Evolutionary conservation across 2,888 invertebrate genomes (phyloP).

Genomic region (Apotomis betuletana): DNA sequence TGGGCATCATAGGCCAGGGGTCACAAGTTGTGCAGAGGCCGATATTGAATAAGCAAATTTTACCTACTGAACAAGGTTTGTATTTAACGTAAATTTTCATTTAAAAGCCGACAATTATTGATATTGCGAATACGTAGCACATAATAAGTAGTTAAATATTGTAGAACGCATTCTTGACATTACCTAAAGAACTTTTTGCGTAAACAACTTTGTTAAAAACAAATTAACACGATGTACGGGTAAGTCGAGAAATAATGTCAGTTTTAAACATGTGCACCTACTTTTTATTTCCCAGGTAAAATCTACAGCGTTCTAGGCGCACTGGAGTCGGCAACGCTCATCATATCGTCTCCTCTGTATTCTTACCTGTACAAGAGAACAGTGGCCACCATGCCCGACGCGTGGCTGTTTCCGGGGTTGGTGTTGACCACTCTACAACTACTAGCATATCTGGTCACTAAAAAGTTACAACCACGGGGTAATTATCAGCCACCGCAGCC

Average conservation of each 20-base stretch:
- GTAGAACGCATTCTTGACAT: too few relatives aligned
- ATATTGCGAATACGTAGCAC: too few relatives aligned
- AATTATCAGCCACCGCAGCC: slow-evolving; percentile 28
- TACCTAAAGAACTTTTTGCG: too few relatives aligned
- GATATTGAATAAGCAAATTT: slow-evolving; percentile 75
- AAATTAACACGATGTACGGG: too few relatives aligned
- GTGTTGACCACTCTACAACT: slow-evolving; percentile 64
- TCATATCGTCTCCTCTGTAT: slow-evolving; percentile 71
- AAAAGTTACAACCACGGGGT: slow-evolving; percentile 50
- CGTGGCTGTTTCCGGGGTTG: slow-evolving; percentile 74
- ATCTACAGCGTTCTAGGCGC: slow-evolving; percentile 79
- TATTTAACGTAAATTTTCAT: not conserved
- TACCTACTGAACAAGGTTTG: slow-evolving; percentile 77
- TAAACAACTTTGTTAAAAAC: too few relatives aligned
- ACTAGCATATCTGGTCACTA: slow-evolving; percentile 64
- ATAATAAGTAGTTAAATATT: too few relatives aligned
- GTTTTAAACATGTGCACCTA: too few relatives aligned
- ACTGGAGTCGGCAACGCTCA: slow-evolving; percentile 76
- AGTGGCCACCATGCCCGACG: slow-evolving; percentile 67
- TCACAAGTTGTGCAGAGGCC: slow-evolving; percentile 80
- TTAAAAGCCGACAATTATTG: too few relatives aligned
- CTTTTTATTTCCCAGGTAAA: slow-evolving; percentile 67
- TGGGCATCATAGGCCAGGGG: slow-evolving; percentile 76
- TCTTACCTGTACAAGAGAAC: slow-evolving; percentile 75
- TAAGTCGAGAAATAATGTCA: too few relatives aligned